Conservation (phyloP, 2,888 invertebrate species). For the Miltochrista miniata region DNA sequence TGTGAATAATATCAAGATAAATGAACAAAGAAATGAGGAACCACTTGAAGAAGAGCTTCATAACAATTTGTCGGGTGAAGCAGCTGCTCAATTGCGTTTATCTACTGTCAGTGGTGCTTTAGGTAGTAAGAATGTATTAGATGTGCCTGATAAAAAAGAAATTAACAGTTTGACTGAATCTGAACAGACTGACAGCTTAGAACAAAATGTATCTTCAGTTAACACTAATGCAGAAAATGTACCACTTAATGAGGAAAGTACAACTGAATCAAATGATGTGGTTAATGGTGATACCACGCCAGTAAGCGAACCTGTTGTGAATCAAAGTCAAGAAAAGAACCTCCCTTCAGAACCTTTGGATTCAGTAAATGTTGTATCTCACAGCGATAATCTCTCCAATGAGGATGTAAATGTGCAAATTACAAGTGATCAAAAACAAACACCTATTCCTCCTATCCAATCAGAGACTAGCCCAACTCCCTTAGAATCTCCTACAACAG, state of each 20-base stretch:
- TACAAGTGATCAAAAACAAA: background rate
- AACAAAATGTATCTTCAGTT: slow-evolving; percentile 47
- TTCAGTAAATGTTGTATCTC: slow-evolving; percentile 8
- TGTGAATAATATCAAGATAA: background rate
- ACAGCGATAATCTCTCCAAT: slow-evolving; percentile 11
- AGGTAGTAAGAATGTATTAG: slow-evolving; percentile 23
- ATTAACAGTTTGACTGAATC: slow-evolving; percentile 36
- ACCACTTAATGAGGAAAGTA: slow-evolving; percentile 31
- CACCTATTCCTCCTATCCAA: slow-evolving; percentile 6
- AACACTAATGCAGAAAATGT: slow-evolving; percentile 26
- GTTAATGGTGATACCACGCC: slow-evolving; percentile 28
- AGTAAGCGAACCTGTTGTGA: slow-evolving; percentile 8
- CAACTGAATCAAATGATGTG: slow-evolving; percentile 30
- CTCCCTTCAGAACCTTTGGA: slow-evolving; percentile 20
- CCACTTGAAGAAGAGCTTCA: slow-evolving; percentile 9
- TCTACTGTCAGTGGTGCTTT: slow-evolving; percentile 33
- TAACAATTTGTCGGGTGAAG: slow-evolving; percentile 12
- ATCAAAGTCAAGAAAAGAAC: slow-evolving; percentile 19
- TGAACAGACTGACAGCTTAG: slow-evolving; percentile 39
- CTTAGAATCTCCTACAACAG: slow-evolving; percentile 2
- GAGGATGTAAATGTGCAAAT: slow-evolving; percentile 4
- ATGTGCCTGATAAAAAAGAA: slow-evolving; percentile 48
- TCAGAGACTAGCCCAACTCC: slow-evolving; percentile 1
- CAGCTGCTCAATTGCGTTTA: slow-evolving; percentile 28
- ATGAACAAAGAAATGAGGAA: slow-evolving; percentile 7